Conservation (phyloP, 2,113 vertebrate species). For the Odocoileus hemionus region DNA sequence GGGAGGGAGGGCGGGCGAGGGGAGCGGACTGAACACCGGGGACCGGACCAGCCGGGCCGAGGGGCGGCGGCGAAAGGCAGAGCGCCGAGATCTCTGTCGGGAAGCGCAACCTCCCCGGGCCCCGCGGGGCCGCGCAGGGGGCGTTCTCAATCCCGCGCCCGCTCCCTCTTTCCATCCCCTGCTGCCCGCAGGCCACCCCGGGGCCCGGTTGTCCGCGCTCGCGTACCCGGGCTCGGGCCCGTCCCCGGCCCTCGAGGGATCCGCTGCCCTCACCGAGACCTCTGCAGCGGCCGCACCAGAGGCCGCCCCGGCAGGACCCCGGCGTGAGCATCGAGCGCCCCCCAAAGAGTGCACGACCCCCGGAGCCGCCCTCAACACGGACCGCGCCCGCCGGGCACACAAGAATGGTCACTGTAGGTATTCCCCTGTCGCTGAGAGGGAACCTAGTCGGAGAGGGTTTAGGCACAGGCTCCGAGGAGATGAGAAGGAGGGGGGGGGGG, state of each 20-base stretch:
- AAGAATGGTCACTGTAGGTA: conserved; percentile 82
- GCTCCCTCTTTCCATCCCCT: conserved; percentile 37
- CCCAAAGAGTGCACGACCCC: conserved; percentile 59
- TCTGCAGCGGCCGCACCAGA: conserved; percentile 48
- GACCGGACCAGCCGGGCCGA: conserved; percentile 16
- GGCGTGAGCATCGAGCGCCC: conserved; percentile 63
- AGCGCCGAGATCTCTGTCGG: conserved; percentile 32
- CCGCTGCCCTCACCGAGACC: conserved; percentile 45
- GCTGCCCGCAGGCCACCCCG: conserved; percentile 45
- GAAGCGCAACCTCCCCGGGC: conserved; percentile 39
- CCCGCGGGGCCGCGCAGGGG: conserved; percentile 52
- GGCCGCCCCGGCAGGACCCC: conserved; percentile 54
- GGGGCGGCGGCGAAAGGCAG: conserved; percentile 17
- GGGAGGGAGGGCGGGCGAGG: conserved; percentile 72
- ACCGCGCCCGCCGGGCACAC: conserved; percentile 75
- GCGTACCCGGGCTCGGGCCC: conserved; percentile 49
- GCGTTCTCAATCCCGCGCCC: not conserved
- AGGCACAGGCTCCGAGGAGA: conserved; percentile 28
- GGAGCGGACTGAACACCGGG: conserved; percentile 2
- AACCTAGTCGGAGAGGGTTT: not conserved
- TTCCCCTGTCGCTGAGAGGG: conserved; percentile 34
- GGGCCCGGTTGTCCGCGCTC: conserved; percentile 43
- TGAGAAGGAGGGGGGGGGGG: conserved; percentile 42
- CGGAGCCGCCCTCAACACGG: conserved; percentile 68
- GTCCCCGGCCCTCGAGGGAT: conserved; percentile 63